A percentile compares a stretch with the other conserved stretches of the same genome.
Evolutionary conservation across 2,797 vertebrate species (phyloP).

Genomic region (Paedocypris micromegethes): DNA sequence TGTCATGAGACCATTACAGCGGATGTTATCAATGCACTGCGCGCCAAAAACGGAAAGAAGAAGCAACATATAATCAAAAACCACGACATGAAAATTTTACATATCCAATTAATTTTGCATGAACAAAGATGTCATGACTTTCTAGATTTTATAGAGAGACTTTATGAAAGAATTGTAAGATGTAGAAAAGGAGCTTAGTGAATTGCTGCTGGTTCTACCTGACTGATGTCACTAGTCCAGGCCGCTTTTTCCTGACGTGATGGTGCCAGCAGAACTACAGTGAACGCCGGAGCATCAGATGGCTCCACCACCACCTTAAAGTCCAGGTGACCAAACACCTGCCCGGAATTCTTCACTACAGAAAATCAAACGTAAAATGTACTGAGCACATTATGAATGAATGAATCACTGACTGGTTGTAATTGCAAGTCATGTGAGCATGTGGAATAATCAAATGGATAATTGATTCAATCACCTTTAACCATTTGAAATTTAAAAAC

Average conservation of each 20-base stretch:
- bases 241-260: constrained; percentile 95
- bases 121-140: too few relatives aligned
- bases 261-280: constrained; percentile 86
- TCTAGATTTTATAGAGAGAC: too few relatives aligned
- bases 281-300: constrained; percentile 79
- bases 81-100: too few relatives aligned
- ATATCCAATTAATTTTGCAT: too few relatives aligned
- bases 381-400: not conserved
- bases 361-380: not conserved
- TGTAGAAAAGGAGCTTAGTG: not conserved
- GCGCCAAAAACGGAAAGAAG: constrained; percentile 19
- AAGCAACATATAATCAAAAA: not conserved
- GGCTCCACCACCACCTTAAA: constrained; percentile 94
- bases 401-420: too few relatives aligned
- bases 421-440: too few relatives aligned
- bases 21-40: constrained; percentile 96
- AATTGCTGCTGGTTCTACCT: constrained; percentile 64
- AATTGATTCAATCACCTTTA: constrained; percentile 54
- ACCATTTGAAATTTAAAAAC: constrained; percentile 62
- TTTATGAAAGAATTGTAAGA: not conserved
- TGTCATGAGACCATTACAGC: constrained; percentile 97
- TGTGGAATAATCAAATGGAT: constrained; percentile 4
- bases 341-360: constrained; percentile 82
- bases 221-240: constrained; percentile 97
- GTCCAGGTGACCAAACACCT: constrained; percentile 93